A percentile compares a stretch with the other conserved stretches of the same genome.
phyloP scores from a whole-genome alignment of 2,113 vertebrate species.

The Sinocyclocheilus anshuiensis region DNA sequence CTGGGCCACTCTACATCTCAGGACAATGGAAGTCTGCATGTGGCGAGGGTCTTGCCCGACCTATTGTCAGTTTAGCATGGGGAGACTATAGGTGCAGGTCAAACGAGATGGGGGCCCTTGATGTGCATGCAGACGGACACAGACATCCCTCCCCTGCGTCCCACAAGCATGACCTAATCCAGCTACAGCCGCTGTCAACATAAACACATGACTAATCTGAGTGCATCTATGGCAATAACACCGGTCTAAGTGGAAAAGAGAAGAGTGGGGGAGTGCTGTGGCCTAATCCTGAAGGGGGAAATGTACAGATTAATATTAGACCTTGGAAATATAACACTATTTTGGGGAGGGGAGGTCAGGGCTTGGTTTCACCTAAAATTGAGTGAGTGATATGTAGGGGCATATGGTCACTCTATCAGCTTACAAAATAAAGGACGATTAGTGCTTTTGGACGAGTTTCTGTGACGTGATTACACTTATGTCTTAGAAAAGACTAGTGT shows the following conservation, averaged over 20 bases:
- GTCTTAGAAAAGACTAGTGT: slow-evolving; percentile 40
- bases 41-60: slow-evolving; percentile 10
- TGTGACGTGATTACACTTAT: slow-evolving; percentile 41
- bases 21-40: slow-evolving; percentile 23
- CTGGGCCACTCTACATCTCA: slow-evolving; percentile 20
- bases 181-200: slow-evolving; percentile 66
- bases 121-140: slow-evolving; percentile 28
- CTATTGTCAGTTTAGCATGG: slow-evolving; percentile 27
- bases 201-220: slow-evolving; percentile 68
- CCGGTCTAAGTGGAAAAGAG: slow-evolving; percentile 58
- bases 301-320: slow-evolving; percentile 58
- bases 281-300: slow-evolving; percentile 57
- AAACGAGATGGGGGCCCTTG: not conserved
- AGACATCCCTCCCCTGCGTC: slow-evolving; percentile 40
- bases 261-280: slow-evolving; percentile 40
- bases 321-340: slow-evolving; percentile 54
- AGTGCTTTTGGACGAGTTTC: slow-evolving; percentile 38
- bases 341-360: slow-evolving; percentile 53
- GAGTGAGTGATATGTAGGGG: slow-evolving; percentile 53
- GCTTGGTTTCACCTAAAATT: slow-evolving; percentile 51
- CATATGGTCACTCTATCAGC: slow-evolving; percentile 59
- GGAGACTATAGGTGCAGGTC: slow-evolving; percentile 25
- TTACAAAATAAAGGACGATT: slow-evolving; percentile 55
- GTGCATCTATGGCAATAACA: slow-evolving; percentile 65
- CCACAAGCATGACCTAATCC: slow-evolving; percentile 65